Base-by-base conservation (phyloP, 2,797 vertebrate species). In the Sylvia borin region DNA sequence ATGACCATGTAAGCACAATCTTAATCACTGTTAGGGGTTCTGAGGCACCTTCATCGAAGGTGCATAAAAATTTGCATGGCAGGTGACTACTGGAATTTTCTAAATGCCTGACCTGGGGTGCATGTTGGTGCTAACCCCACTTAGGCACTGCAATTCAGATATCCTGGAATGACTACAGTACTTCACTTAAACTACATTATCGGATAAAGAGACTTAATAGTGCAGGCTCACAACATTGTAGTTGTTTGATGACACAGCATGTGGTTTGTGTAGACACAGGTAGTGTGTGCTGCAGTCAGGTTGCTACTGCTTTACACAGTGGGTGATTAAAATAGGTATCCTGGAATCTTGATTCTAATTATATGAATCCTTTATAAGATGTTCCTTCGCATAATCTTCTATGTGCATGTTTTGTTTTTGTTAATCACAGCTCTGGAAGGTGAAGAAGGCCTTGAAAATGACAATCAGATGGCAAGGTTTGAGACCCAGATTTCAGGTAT, bases 391-490 rank as follows among this genome's bases (percentile, higher is more conserved):
- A 88, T 77, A n/a, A 83, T 77, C 8, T 51, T 68, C n/a, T 45
- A 26, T 54, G 4, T 64, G 19, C 27, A 8, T 5, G 0, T 43
- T 36, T 47, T 85, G 31, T 2, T 93, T 88, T 94, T 86, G 19
- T 51, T 70, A 20, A 83, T 48, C 16, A 48, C 91, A 99, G 99
- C 98, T 99, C 12, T 99, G 99, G 99, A 99, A 99, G 95, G 98
- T 99, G 79, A 99, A 99, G 88, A 99, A 98, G 93, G 98, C 99
- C 25, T 97, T 99, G 97, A 98, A 99, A 94, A 98, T 99, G 97
- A 98, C 98, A 15, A 51, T 98, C 32, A 94, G 95, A 25, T 98
- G 98, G 98, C 97, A 98, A 92, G 98, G 98, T 92, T 94, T 98
- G 68, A 97, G 89, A 83, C 99, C 99, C 38, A 93, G 88, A 77